phyloP scores from a whole-genome alignment of 1,140 invertebrate genomes.

The Drosophila teissieri region DNA sequence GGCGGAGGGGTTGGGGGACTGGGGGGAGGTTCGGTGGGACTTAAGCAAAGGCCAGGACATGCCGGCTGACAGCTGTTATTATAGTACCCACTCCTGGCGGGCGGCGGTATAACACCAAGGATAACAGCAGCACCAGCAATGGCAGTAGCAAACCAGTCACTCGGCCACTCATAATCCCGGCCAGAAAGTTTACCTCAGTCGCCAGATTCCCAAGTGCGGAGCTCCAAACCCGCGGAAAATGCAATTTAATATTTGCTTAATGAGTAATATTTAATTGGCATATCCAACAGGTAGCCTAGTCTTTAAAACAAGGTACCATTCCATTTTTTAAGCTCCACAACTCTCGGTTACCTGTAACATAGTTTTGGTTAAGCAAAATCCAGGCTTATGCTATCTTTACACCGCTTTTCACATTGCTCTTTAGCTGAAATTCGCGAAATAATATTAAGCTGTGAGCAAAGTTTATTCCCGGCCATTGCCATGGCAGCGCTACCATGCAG shows the following conservation, averaged over 20 bases:
- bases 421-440: neutral
- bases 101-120: slow-evolving; percentile 39
- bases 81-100: slow-evolving; percentile 46
- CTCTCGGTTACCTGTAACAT: neutral
- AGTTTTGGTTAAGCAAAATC: slow-evolving; percentile 5
- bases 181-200: slow-evolving; percentile 38
- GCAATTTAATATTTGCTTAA: slow-evolving; percentile 47
- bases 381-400: neutral
- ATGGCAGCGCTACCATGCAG: neutral
- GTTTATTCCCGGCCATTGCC: slow-evolving; percentile 17
- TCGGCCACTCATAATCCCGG: slow-evolving; percentile 33
- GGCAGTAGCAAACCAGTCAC: slow-evolving; percentile 52
- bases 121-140: slow-evolving; percentile 43
- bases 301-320: neutral
- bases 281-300: neutral
- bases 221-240: slow-evolving; percentile 10
- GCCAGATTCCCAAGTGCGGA: slow-evolving; percentile 17
- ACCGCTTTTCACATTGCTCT: neutral
- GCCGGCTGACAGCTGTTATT: slow-evolving; percentile 71
- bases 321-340: neutral
- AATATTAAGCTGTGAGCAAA: slow-evolving; percentile 12
- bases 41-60: slow-evolving; percentile 56
- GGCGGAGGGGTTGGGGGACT: neutral
- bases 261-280: slow-evolving; percentile 2
- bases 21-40: neutral